phyloP scores from a whole-genome alignment of 2,888 invertebrate genomes.

The Drosophila longiperda region DNA sequence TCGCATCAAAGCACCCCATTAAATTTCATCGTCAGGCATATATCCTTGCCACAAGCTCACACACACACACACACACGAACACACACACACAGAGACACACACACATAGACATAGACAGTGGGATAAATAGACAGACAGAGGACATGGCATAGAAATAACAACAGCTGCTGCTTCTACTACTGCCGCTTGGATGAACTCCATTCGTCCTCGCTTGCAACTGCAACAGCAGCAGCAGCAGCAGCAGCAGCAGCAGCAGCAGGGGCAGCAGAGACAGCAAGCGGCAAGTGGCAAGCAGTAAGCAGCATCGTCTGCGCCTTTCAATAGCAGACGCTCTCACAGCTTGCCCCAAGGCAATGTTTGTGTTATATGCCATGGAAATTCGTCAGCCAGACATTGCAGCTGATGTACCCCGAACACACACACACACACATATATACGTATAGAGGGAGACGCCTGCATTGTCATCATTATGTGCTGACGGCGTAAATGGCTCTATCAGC shows the following conservation, averaged over 20 bases:
- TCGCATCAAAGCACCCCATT: conserved; percentile 86
- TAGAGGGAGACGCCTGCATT: conserved; percentile 44
- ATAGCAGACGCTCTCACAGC: conserved; percentile 50
- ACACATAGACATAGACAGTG: conserved; percentile 3
- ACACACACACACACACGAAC: conserved; percentile 19
- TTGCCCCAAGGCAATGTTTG: conserved; percentile 73
- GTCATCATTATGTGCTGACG: conserved; percentile 79
- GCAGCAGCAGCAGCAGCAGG: background rate
- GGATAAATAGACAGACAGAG: conserved; percentile 58
- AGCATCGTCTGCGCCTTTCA: conserved; percentile 71
- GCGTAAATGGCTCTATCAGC: conserved; percentile 81
- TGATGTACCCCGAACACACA: conserved; percentile 30
- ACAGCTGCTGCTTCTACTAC: conserved; percentile 65
- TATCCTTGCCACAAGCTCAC: conserved; percentile 74
- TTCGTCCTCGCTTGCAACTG: conserved; percentile 50
- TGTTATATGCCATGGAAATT: conserved; percentile 75
- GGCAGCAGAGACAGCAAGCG: background rate
- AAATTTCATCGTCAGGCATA: conserved; percentile 85
- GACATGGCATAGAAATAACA: conserved; percentile 69
- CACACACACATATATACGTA: conserved; percentile 4
- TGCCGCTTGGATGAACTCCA: conserved; percentile 32
- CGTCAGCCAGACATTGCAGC: conserved; percentile 71
- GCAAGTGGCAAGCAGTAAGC: background rate
- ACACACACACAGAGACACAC: conserved; percentile 6
- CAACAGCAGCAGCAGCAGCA: conserved; percentile 1